Evolutionary conservation across 2,797 vertebrate species (phyloP), one percentile per base, ranked within the genome.

Genomic region (Eulemur mongoz): DNA sequence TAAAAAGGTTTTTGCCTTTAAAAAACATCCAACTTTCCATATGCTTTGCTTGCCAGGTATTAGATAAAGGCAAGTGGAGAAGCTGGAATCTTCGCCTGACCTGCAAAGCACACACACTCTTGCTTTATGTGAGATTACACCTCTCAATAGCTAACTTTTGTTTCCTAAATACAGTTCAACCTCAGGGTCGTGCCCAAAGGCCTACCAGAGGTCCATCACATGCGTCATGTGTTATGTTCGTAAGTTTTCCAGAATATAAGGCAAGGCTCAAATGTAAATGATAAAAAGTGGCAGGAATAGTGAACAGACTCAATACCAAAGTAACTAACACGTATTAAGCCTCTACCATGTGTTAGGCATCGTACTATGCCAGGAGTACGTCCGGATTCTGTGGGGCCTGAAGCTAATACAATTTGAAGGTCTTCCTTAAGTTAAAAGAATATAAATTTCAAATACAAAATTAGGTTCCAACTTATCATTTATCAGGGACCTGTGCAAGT

Each of bases 1-100:
- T 98, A 96, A 98, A 98, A 98, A 97, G 98, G 79, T 76, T 98
- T 97, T 93, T 93, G 61, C 94, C 97, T 94, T 84, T 15, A 67
- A 97, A 96, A 98, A 96, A 97, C 83, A 91, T 3, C 45, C 61
- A 85, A 72, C 35, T 97, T 81, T 96, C 93, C 85, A 79, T 82
- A 97, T 84, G 69, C 69, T 78, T 63, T 76, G 54, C 67, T 90
- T 92, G 59, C 83, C 27, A 50, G 14, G 32, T 80, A 45, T 65
- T 81, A 52, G 82, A 76, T 69, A 72, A 89, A 82, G 30, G 54
- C 43, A 93, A 75, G 86, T 2, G 57, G 59, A 80, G 61, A 89
- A 43, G 59, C 43, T 76, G 35, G 23, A 72, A 57, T 92, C 23
- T 85, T 72, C 1, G 0, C 78, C 67, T 87, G 27, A 43, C 11